Base-by-base conservation (phyloP, 2,113 vertebrate genomes). In the Cyprinodon tularosa region DNA sequence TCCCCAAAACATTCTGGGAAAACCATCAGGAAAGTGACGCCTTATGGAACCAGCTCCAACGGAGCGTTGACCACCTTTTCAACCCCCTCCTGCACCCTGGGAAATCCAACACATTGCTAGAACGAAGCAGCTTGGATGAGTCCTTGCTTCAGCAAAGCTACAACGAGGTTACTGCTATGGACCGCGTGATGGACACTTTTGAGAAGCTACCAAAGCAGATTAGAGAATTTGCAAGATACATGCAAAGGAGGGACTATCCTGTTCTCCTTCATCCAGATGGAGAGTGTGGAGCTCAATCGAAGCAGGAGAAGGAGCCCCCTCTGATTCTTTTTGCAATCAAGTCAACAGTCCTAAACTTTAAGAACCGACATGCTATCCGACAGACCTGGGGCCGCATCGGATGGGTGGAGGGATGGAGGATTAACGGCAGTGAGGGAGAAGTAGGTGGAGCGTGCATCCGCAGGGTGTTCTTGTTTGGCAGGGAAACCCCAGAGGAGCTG, bases 321-420 rank as follows among this genome's bases (percentile, higher is more conserved):
- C 68, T 89, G 36, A 77, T 95, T 65, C 89, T 95, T 3, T 68
- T 95, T 17, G 94, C 93, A 67, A 92, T 95, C 71, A 95, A 95
- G 77, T 84, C 93, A 14, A 85, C 76, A 39, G 74, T 36, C 15
- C 8, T 22, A 4, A 92, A 93, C 83, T 88, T 93, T 37, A 69
- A 71, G 70, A 92, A 90, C 45, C 88, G 94, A 3, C 89, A 94
- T 75, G 94, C 89, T 37, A 94, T 95, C 68, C 81, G 94, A 14
- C 50, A 86, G 68, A 90, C 93, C 0, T 95, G 94, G 95, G 94
- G 94, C 1, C 50, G 66, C 74, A 80, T 3, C 0, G 93, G 93
- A 17, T 76, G 80, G 84, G 73, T 90, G 66, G 50, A 9, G 13
- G 86, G 84, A 12, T 29, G 29, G 48, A 68, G 20, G 17, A 66